These are phyloP conservation scores for Heliocidaris erythrogramma DNA, from an alignment of 35 echinoderm and acorn worm species.

Conservation along the genomic window DNA sequence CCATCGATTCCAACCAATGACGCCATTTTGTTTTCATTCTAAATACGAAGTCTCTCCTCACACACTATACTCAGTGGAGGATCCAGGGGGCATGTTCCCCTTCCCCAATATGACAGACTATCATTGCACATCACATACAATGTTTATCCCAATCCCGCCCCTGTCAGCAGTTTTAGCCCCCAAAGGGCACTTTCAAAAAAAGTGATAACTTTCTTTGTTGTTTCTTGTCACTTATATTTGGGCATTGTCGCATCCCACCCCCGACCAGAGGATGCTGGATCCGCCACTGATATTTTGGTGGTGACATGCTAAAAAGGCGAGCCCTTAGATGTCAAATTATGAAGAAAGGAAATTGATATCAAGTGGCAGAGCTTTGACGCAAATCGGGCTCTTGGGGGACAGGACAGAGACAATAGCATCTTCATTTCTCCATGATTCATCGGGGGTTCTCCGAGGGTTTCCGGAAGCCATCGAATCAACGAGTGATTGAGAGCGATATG, in stretches of 20 bases:
- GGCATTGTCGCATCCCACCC: too few relatives aligned
- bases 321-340: background rate
- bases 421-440: background rate
- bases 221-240: background rate
- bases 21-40: too few relatives aligned
- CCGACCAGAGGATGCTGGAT: background rate
- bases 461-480: background rate
- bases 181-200: too few relatives aligned
- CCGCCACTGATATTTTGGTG: background rate
- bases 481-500: background rate
- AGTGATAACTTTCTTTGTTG: too few relatives aligned
- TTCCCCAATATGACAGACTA: too few relatives aligned
- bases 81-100: too few relatives aligned
- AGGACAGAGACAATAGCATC: background rate
- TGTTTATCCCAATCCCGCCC: too few relatives aligned
- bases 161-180: too few relatives aligned
- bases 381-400: background rate
- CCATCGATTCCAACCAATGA: too few relatives aligned
- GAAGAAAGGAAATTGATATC: constrained; percentile 8
- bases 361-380: background rate
- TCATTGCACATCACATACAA: too few relatives aligned
- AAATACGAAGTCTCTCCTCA: too few relatives aligned
- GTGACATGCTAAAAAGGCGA: background rate
- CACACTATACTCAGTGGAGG: too few relatives aligned
- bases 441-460: background rate